Percentiles rank a stretch among this genome's conserved stretches.
These are phyloP conservation scores for Panthera tigris DNA, from an alignment of 2,113 vertebrate species.

Conservation along the genomic window DNA sequence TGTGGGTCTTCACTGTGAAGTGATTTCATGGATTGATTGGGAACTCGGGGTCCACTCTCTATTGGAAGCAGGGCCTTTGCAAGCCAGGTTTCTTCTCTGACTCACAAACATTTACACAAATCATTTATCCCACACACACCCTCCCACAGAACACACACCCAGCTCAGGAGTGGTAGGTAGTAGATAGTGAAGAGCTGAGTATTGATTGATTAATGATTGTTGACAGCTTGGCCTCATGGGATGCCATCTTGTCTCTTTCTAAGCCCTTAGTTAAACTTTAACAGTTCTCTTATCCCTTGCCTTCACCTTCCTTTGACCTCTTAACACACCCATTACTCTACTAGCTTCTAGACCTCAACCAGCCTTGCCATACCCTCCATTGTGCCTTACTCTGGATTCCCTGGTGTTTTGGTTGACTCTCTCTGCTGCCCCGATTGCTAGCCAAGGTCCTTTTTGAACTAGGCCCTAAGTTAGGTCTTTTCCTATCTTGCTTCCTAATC, in stretches of 20 bases:
- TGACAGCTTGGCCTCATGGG: not conserved
- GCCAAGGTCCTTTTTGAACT: not conserved
- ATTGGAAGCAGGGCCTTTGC: not conserved
- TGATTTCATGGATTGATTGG: not conserved
- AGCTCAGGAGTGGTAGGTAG: not conserved
- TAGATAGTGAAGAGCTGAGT: not conserved
- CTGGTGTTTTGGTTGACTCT: not conserved
- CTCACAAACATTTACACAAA: not conserved
- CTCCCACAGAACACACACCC: not conserved
- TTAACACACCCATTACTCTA: not conserved
- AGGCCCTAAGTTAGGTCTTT: not conserved
- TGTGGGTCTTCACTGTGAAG: not conserved
- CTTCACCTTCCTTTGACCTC: not conserved
- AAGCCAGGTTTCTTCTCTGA: conserved; percentile 9
- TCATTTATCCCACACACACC: not conserved
- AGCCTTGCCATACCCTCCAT: not conserved
- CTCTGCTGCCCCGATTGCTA: not conserved
- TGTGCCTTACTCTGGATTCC: not conserved
- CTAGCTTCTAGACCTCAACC: not conserved
- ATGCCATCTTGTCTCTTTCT: not conserved
- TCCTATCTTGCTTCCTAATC: not conserved
- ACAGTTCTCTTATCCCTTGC: not conserved
- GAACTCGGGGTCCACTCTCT: not conserved
- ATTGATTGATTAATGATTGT: not conserved
- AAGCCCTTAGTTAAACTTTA: conserved; percentile 10